Evolutionary conservation across 2,797 vertebrate species (phyloP), one percentile per base, ranked within the genome.

Genomic region (Alca torda): DNA sequence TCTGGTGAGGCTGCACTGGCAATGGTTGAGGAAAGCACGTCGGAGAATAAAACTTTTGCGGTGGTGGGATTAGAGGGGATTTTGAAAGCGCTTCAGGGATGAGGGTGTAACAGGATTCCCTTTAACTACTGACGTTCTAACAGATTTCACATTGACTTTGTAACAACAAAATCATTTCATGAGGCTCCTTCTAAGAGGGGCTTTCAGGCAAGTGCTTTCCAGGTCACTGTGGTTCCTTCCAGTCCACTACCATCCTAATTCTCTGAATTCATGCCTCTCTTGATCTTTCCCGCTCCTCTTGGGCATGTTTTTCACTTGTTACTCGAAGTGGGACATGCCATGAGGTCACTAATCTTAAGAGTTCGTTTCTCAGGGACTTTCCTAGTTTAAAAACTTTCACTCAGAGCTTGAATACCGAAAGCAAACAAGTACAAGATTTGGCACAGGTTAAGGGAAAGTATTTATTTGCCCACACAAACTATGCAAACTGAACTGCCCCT

Each of bases 21-120:
- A 0, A 0, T 0, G 1, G 0, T 4, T 3, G 0, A 59, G n/a
- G 53, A 8, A 10, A 1, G 4, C 6, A 1, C 1, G 30, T 5
- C 1, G 51, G 33, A 18, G 18, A 28, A 1, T 16, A 21, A n/a
- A 25, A 19, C 5, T 0, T 5, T 28, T 24, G 16, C 8, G 3
- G 35, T 33, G 46, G 26, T n/a, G 28, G 18, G 35, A 4, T 54
- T 5, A 14, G 5, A 59, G n/a, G 1, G 0, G 18, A 0, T 3
- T 33, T 39, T 14, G 53, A 43, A 16, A 51, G 26, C 2, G 1
- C 10, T 50, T 25, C 9, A 3, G 35, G 7, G 30, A 2, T 4
- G 39, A 33, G 6, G 6, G 13, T n/a, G 6, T 14, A 6, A 5
- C 4, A 5, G 30, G 35, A 18, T 59, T 77, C 14, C 2, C 8